These are phyloP conservation scores for Cladopsammia gracilis DNA, from an alignment of 64 coral and sea anemone genomes.

Conservation along the genomic window DNA sequence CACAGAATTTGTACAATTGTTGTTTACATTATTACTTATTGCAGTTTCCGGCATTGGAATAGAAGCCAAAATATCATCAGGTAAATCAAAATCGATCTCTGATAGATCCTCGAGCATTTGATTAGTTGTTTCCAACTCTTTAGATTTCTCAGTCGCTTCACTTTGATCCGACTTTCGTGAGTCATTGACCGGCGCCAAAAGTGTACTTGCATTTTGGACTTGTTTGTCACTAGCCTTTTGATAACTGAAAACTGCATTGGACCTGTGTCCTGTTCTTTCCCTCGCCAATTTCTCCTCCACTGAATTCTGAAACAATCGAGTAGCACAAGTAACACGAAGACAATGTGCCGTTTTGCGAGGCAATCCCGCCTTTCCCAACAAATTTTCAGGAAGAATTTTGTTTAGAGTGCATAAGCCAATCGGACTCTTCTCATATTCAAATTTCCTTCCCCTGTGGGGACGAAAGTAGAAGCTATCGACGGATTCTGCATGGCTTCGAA, in stretches of 20 bases:
- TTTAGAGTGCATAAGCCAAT: constrained; percentile 61
- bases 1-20: constrained; percentile 12
- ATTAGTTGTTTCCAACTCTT: constrained; percentile 9
- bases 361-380: background rate
- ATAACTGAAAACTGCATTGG: constrained; percentile 17
- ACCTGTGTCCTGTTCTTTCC: constrained; percentile 19
- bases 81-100: background rate
- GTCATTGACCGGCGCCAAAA: constrained; percentile 11
- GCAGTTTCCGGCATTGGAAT: constrained; percentile 6
- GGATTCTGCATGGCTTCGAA: background rate
- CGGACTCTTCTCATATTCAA: constrained; percentile 56
- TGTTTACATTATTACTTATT: constrained; percentile 20
- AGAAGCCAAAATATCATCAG: constrained; percentile 17
- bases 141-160: constrained; percentile 3
- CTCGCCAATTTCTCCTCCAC: constrained; percentile 4
- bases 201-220: background rate
- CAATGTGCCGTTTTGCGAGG: constrained; percentile 29
- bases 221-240: constrained; percentile 27
- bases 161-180: background rate
- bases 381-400: constrained; percentile 73
- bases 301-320: constrained; percentile 1
- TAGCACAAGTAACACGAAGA: background rate
- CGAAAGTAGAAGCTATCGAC: constrained; percentile 62
- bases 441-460: constrained; percentile 49
- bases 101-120: background rate